Base-by-base conservation (phyloP, 2,113 vertebrate genomes). In the Haplochromis vanheusdeni region DNA sequence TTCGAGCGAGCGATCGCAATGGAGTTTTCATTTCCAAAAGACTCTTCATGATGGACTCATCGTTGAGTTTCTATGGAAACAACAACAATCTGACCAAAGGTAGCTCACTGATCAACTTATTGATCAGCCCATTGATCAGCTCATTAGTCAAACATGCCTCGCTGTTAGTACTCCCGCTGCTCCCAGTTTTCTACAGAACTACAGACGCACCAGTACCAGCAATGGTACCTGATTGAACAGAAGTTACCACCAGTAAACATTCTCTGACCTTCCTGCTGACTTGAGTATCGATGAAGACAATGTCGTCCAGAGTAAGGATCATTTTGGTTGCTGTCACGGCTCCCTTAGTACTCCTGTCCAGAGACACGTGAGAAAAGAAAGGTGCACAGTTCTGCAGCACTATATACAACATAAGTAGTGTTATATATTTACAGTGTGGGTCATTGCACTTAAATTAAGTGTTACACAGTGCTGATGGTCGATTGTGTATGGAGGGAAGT, bases 281-380 rank as follows among this genome's bases (percentile, higher is more conserved):
- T 80, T 93, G 89, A 23, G 94, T 93, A 85, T 97, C 95, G 6
- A 98, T 97, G 91, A 98, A 97, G n/a, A 97, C 96, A 9, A 98
- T 87, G 73, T 98, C 97, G 0, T 97, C 96, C 86, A 95, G 62
- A 17, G 94, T 97, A 45, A 97, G 92, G 55, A 97, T 90, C 81
- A 97, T 83, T 92, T 92, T 86, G 90, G 95, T 80, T 93, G 95
- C 23, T 94, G 91, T 86, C 77, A 82, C 65, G 88, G 95, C 84
- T 93, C 95, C 73, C 3, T 52, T 97, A 93, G 86, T 95, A 92
- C 3, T 97, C 95, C 83, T 97, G 96, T 55, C 7, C 3, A 86
- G 7, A 47, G 23, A 21, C 31, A 37, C 4, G 1, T 37, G 60
- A 37, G 19, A n/a, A 1, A 65, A 62, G 9, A 62, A 35, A 37